These are phyloP conservation scores for Thalassophryne amazonica DNA, from an alignment of 2,797 vertebrate genomes.

Conservation along the genomic window DNA sequence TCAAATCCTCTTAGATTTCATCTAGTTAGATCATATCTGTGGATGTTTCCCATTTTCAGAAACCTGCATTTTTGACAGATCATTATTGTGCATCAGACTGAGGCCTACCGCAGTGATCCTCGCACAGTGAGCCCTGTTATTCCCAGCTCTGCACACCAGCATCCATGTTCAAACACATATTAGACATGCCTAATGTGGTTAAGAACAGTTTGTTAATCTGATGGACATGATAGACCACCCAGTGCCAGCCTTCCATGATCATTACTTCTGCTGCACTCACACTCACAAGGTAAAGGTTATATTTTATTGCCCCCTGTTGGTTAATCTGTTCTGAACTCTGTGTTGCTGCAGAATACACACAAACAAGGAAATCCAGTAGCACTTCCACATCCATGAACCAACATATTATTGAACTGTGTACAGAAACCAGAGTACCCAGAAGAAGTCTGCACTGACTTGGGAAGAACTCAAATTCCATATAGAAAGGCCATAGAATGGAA, in stretches of 20 bases:
- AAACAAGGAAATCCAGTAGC: too few species aligned
- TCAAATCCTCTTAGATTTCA: constrained; percentile 78
- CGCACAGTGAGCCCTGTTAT: constrained; percentile 17
- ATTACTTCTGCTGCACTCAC: constrained; percentile 29
- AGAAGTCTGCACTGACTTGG: too few species aligned
- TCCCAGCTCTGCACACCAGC: constrained; percentile 1
- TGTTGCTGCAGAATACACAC: too few species aligned
- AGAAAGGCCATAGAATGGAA: too few species aligned
- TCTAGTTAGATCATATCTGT: constrained; percentile 79
- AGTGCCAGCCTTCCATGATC: constrained; percentile 32
- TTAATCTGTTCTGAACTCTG: too few species aligned
- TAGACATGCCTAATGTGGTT: constrained; percentile 28
- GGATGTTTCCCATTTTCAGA: constrained; percentile 80
- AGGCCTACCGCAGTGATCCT: constrained; percentile 60
- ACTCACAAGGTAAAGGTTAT: constrained; percentile 8
- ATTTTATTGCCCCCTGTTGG: too few species aligned
- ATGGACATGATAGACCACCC: constrained; percentile 29
- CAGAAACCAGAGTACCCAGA: too few species aligned
- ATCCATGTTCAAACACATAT: neutral
- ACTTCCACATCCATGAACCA: too few species aligned
- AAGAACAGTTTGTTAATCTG: constrained; percentile 12
- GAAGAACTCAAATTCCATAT: too few species aligned
- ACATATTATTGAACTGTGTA: too few species aligned
- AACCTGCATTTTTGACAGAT: constrained; percentile 83
- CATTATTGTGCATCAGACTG: constrained; percentile 83